Conservation (phyloP, 2,797 vertebrate species). For the Gymnothorax javanicus region DNA sequence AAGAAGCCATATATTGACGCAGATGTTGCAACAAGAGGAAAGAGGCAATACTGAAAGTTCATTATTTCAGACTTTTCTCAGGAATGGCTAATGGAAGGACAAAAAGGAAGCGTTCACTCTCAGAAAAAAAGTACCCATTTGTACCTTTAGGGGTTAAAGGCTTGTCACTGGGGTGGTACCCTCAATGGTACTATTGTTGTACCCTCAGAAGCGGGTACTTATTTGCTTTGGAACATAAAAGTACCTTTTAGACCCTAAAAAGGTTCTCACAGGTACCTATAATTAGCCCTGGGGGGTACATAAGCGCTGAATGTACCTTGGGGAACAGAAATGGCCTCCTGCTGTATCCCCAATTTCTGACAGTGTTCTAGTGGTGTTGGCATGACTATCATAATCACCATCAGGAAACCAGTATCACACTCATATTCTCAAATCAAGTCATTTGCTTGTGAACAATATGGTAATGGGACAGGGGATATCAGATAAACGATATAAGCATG, state of each 20-base stretch:
- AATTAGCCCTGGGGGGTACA: too few species aligned
- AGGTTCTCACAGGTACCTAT: too few species aligned
- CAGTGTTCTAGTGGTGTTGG: neutral
- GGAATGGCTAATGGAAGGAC: conserved; percentile 2
- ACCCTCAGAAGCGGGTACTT: too few species aligned
- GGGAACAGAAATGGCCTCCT: too few species aligned
- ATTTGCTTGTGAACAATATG: neutral
- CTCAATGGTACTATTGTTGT: too few species aligned
- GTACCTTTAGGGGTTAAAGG: too few species aligned
- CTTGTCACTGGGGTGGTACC: too few species aligned
- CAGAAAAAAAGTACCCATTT: too few species aligned
- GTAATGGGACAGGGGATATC: neutral
- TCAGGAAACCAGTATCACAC: neutral
- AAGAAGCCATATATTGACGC: neutral
- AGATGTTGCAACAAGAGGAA: conserved; percentile 12
- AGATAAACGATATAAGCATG: neutral
- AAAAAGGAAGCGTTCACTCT: neutral
- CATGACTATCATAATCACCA: conserved; percentile 10
- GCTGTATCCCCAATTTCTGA: too few species aligned
- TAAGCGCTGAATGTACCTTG: too few species aligned
- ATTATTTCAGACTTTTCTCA: neutral
- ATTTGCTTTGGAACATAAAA: too few species aligned
- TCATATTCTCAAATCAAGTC: neutral
- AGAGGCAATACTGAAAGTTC: neutral
- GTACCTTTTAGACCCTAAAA: too few species aligned